Percentiles rank a stretch among this genome's conserved stretches.
These are phyloP conservation scores for Orchestia grillus DNA, from an alignment of 1,140 invertebrate genomes.

Conservation along the genomic window DNA sequence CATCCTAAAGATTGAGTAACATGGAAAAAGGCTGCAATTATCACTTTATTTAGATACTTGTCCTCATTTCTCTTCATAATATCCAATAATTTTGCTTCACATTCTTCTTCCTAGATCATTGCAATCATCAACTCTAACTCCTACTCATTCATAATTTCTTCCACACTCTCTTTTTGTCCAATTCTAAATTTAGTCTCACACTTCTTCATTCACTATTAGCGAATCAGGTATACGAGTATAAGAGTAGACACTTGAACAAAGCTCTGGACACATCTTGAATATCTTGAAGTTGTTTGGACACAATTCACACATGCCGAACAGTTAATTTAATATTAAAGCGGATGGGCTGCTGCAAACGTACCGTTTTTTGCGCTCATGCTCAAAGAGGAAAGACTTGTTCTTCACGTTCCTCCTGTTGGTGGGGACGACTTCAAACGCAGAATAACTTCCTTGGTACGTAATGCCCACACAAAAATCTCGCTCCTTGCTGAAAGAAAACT, in stretches of 20 bases:
- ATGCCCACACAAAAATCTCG: background rate
- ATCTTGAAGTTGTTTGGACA: background rate
- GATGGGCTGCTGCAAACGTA: background rate
- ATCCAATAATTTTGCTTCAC: background rate
- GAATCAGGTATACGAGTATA: no score
- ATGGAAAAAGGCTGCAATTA: background rate
- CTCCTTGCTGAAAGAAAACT: constrained; percentile 36
- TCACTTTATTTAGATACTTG: background rate
- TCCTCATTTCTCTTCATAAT: background rate
- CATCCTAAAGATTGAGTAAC: background rate
- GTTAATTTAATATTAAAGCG: background rate
- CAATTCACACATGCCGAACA: background rate
- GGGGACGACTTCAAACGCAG: constrained; percentile 26
- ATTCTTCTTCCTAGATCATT: background rate
- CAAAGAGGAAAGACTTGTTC: constrained; percentile 20
- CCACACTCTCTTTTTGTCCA: background rate
- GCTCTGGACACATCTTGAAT: no score
- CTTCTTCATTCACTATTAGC: background rate
- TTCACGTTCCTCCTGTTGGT: background rate
- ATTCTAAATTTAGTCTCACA: background rate
- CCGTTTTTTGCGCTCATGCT: constrained; percentile 23
- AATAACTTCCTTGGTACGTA: background rate
- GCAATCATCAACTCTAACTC: background rate
- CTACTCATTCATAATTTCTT: background rate
- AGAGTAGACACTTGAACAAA: no score